A percentile compares a stretch with the other conserved stretches of the same genome.
phyloP scores from a whole-genome alignment of 2,797 vertebrate genomes.

The Eulemur albifrons region DNA sequence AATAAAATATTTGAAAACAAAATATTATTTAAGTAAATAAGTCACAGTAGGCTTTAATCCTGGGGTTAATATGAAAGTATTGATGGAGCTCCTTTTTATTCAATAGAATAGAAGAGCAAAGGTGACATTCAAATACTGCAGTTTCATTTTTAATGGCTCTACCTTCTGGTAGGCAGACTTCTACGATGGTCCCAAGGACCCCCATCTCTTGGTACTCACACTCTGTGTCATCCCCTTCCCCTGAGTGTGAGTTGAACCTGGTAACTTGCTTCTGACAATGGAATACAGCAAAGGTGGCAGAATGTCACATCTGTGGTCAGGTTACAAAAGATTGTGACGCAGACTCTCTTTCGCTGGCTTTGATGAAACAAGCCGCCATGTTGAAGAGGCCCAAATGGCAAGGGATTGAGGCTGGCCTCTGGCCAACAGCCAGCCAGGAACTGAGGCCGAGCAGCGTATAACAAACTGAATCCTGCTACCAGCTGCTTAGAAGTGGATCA shows the following conservation, averaged over 20 bases:
- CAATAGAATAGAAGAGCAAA: neutral
- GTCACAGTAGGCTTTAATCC: neutral
- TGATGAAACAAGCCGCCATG: neutral
- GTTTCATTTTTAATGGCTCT: neutral
- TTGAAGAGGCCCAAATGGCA: neutral
- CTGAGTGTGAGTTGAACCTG: neutral
- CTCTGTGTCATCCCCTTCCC: neutral
- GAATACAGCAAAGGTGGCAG: neutral
- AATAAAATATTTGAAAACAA: neutral
- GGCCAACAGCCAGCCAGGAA: neutral
- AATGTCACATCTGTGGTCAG: neutral
- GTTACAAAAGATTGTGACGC: neutral
- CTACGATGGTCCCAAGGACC: neutral
- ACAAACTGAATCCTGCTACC: neutral
- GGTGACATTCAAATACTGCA: neutral
- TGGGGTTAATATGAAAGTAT: neutral
- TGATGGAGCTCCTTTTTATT: neutral
- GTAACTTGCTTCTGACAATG: neutral
- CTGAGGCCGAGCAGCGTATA: neutral
- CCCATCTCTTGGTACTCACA: neutral
- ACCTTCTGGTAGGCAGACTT: neutral
- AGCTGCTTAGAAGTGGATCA: no score
- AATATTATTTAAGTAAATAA: neutral
- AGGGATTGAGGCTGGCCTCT: neutral
- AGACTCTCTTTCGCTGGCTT: neutral